Conservation (phyloP, 2,888 invertebrate species). For the Epicampocera succincta region DNA sequence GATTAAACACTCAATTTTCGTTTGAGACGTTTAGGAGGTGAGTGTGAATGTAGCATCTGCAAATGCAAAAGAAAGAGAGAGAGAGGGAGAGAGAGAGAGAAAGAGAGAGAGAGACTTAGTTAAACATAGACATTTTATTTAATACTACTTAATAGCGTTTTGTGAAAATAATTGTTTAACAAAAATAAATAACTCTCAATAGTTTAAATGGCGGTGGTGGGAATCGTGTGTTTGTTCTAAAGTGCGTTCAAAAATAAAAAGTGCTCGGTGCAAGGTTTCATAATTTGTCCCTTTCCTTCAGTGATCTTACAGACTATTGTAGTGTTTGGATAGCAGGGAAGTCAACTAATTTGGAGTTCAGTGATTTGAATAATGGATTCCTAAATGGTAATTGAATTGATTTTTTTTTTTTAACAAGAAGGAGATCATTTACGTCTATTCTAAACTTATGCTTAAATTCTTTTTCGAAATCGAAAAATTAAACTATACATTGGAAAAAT, state of each 20-base stretch:
- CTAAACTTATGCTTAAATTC: too few relatives aligned
- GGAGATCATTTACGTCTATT: too few relatives aligned
- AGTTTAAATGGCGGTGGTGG: conserved; percentile 3
- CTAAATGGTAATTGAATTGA: too few relatives aligned
- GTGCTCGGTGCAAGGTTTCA: conserved; percentile 34
- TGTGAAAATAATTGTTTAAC: conserved; percentile 33
- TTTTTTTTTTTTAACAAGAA: too few relatives aligned
- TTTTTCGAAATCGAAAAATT: too few relatives aligned
- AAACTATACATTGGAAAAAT: too few relatives aligned
- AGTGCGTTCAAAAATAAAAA: conserved; percentile 49
- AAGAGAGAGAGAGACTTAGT: conserved; percentile 36
- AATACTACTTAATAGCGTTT: conserved; percentile 7
- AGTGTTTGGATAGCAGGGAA: too few relatives aligned
- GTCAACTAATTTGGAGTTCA: too few relatives aligned
- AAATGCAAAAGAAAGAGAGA: conserved; percentile 58
- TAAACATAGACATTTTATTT: conserved; percentile 37
- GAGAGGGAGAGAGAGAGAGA: conserved; percentile 25
- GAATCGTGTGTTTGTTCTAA: neutral
- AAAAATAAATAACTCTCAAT: conserved; percentile 36
- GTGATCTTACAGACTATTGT: too few relatives aligned
- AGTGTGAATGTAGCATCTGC: conserved; percentile 62
- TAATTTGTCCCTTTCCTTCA: too few relatives aligned
- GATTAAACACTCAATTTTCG: conserved; percentile 41
- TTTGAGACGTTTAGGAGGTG: conserved; percentile 36
- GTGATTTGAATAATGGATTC: too few relatives aligned